Evolutionary conservation across 2,888 invertebrate species (phyloP).

Genomic region (Mythimna albipuncta): DNA sequence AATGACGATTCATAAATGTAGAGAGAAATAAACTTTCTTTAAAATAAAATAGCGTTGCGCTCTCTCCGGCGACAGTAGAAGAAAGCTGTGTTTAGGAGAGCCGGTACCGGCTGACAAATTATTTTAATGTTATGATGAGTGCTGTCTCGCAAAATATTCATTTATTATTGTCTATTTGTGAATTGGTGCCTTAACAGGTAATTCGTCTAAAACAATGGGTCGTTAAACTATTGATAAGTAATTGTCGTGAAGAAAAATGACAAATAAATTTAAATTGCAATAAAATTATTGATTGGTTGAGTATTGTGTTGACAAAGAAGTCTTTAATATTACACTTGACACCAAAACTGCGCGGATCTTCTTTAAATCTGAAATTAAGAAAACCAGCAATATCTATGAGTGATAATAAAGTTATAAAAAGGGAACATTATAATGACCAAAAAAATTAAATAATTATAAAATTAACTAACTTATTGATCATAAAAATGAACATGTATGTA

Average conservation of each 20-base stretch:
- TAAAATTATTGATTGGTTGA: slow-evolving; percentile 8
- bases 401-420: neutral
- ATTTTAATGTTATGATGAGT: slow-evolving; percentile 50
- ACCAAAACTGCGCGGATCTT: neutral
- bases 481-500: neutral
- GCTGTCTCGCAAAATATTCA: slow-evolving; percentile 11
- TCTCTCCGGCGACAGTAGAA: slow-evolving; percentile 75
- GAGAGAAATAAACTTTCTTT: slow-evolving; percentile 69
- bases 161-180: slow-evolving; percentile 5
- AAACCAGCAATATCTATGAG: neutral
- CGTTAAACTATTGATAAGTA: neutral
- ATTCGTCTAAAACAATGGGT: neutral
- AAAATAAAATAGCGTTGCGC: slow-evolving; percentile 67
- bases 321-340: neutral
- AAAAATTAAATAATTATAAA: neutral
- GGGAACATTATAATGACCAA: neutral
- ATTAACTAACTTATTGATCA: slow-evolving; percentile 1
- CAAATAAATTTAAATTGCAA: neutral
- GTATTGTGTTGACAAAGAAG: neutral
- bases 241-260: slow-evolving; percentile 2
- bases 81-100: slow-evolving; percentile 75
- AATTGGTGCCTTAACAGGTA: neutral
- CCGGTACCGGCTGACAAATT: slow-evolving; percentile 66
- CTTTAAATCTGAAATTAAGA: neutral
- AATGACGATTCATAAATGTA: slow-evolving; percentile 38